Evolutionary conservation across 1,140 invertebrate genomes (phyloP), one percentile per base, ranked within the genome.

Genomic region (Leptinotarsa lineolata): DNA sequence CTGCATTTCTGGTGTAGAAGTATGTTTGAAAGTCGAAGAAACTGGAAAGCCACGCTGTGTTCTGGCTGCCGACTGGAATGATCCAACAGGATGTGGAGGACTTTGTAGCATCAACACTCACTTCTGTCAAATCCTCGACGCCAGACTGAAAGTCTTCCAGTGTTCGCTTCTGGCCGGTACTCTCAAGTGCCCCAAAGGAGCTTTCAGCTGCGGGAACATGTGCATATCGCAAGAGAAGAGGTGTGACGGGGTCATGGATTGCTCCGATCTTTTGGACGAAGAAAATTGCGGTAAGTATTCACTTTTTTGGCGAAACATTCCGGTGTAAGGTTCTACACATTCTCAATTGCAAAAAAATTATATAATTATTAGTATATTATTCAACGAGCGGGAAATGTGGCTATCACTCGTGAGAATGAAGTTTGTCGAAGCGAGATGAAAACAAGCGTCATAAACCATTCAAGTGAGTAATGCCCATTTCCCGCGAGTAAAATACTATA

Each of bases 191-290:
- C 79, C 86, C 22, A 83, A 89, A 68, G 89, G 93, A 80, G 92
- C 90, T 88, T 89, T 89, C 39, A 94, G 93, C 81, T 86, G 88
- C 30, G 92, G 92, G 79, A 89, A 90, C 2, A 85, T 93, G 59
- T 95, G 93, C 80, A 90, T 95, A 44, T 87, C 89, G 4, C 82
- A 86, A 18, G 85, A 84, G 2, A 89, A 91, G 68, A 87, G 88
- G 16, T 95, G 93, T 84, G 92, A 95, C 82, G 93, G 93, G 24
- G 85, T 89, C 24, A 88, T 92, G 77, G 91, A 95, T 82, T 95
- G 94, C 83, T 92, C 90, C 75, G 92, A 95, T 81, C 88, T 90
- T 81, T 91, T 90, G n/a, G 93, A 95, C 84, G 93, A 95, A 86
- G 86, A 88, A 74, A 87, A 92, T 83, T 95, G 93, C 82, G 88